These are phyloP conservation scores for Drosophila arizonae DNA, from an alignment of 1,140 invertebrate genomes.

Conservation along the genomic window DNA sequence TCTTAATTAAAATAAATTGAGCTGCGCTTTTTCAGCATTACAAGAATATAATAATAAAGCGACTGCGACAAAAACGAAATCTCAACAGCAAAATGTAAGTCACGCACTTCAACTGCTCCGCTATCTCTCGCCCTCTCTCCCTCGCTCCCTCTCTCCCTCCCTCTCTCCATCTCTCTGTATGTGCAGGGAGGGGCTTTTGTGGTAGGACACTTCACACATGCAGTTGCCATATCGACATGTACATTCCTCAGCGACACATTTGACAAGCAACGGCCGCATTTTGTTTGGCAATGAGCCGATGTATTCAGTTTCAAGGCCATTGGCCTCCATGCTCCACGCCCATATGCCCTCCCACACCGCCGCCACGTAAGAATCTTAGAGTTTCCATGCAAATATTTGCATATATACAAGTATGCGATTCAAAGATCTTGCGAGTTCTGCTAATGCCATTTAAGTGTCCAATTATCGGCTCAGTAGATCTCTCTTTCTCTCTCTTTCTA, in stretches of 20 bases:
- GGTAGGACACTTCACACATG: slow-evolving; percentile 34
- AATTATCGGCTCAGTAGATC: slow-evolving; percentile 60
- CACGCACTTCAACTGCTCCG: slow-evolving; percentile 55
- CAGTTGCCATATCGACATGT: slow-evolving; percentile 41
- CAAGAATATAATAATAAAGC: slow-evolving; percentile 69
- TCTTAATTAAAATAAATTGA: slow-evolving; percentile 82
- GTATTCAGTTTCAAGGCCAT: slow-evolving; percentile 75
- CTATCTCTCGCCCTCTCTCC: not conserved
- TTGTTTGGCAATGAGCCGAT: slow-evolving; percentile 71
- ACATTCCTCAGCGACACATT: slow-evolving; percentile 73
- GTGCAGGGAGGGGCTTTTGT: not conserved
- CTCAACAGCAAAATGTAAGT: slow-evolving; percentile 61
- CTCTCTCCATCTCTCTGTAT: not conserved
- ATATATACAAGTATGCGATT: slow-evolving; percentile 72
- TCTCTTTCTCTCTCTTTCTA: slow-evolving; percentile 19
- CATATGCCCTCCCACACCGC: slow-evolving; percentile 3
- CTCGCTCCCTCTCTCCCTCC: not conserved
- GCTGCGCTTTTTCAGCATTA: slow-evolving; percentile 80
- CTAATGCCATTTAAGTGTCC: slow-evolving; percentile 79
- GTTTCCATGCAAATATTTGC: slow-evolving; percentile 74
- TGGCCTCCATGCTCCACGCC: slow-evolving; percentile 28
- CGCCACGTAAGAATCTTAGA: slow-evolving; percentile 30
- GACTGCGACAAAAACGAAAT: slow-evolving; percentile 47
- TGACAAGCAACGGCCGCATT: slow-evolving; percentile 74
- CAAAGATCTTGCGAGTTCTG: slow-evolving; percentile 35